Evolutionary conservation across 2,113 vertebrate species (phyloP), one percentile per base, ranked within the genome.

Genomic region (Neodon shergylaensis): DNA sequence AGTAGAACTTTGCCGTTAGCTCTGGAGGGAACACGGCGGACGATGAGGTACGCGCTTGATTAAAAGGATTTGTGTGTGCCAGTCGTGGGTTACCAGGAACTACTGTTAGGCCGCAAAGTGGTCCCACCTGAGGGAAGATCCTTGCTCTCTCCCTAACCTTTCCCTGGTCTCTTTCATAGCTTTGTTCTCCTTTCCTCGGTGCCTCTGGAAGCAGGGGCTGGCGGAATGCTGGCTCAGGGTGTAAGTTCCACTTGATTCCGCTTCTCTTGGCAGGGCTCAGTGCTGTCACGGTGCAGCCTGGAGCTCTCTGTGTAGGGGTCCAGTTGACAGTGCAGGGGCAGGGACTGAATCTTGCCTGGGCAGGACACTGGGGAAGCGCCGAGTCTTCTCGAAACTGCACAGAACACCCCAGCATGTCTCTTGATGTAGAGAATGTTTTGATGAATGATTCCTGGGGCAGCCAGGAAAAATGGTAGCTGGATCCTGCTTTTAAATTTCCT

Each of bases 1-100:
- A 10, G 2, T n/a, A 93, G 93, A 74, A 91, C 86, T 92, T 72
- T 76, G 92, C 94, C 66, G 93, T 95, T 95, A 96, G 94, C 94
- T 92, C 88, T 78, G 74, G 10, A 49, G 66, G 89, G 92, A 94
- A 96, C 94, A 90, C 74, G 82, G 93, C 85, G 26, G 86, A 96
- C 3, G 7, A 94, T 97, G 96, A 97, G 97, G 96, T 98, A 98
- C 17, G 96, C 97, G 92, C 86, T 33, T 44, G 1, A 12, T 49
- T 91, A 49, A 79, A 52, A 76, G 66, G n/a, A 68, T 61, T 65
- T 73, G 21, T 76, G 94, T 87, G 68, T 88, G n/a, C 78, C 14
- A 26, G 5, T 58, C 21, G 1, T 73, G 72, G 70, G 81, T 78
- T 54, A 1, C 3, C 16, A 31, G 44, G 90, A 54, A 21, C 61